Base-by-base conservation (phyloP, 2,888 invertebrate species). In the Silvanus unidentatus region DNA sequence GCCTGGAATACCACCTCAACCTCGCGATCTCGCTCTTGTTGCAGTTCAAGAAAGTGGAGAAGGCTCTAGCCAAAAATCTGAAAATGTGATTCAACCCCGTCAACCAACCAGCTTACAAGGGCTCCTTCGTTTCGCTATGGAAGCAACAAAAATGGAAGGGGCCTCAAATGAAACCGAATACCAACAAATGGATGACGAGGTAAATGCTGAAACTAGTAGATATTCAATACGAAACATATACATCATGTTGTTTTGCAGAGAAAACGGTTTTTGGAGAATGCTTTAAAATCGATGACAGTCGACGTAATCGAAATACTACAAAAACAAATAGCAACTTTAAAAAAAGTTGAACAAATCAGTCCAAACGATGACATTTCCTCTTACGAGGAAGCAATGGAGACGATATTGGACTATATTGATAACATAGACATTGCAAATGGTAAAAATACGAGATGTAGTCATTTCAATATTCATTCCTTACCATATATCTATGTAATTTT, bases 401-500 rank as follows among this genome's bases (percentile, higher is more conserved):
- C 75, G 29, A 75, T 92, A 12, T 64, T 78, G 12, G 85, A 87
- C 40, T 78, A 78, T 61, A 78, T 86, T 40, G 87, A 86, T 63
- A 80, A 84, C 52, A 79, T 90, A 34, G 91, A 93, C 69, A 75
- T 84, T 45, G 88, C 92, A 1, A 86, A 85, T 68, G 90, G 85
- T 85, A 62, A 66, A 44, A 45, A 42, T 27, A 28, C 22, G 4
- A 14, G 38, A 35, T 44, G 14, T 8, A 12, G 6, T 10, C 39
- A 15, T 16, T 39, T n/a, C 22, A 10, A 16, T 32, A 34, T 34
- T 34, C n/a, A 29, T 34, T 29, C 11, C 13, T 14, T 38, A n/a
- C 14, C 35, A 28, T 28, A 8, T n/a, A n/a, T n/a, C n/a, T n/a
- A 22, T 22, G 22, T 5, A 22, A 32, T 32, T 32, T 48, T 54